Evolutionary conservation across 2,888 invertebrate genomes (phyloP).

Genomic region (Leucophora obtusa): DNA sequence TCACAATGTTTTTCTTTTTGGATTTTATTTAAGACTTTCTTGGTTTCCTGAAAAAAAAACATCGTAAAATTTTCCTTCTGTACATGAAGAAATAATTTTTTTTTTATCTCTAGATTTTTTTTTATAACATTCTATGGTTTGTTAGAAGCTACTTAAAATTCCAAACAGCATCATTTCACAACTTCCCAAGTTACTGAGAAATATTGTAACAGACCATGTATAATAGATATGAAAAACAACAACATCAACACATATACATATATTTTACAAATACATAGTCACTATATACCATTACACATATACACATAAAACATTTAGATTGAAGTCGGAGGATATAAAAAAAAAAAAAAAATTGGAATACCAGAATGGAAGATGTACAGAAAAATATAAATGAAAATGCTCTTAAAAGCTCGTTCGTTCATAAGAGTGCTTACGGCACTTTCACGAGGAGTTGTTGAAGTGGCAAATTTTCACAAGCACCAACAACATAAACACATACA

Average conservation of each 20-base stretch:
- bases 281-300: slow-evolving; percentile 27
- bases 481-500: slow-evolving; percentile 63
- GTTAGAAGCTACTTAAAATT: slow-evolving; percentile 74
- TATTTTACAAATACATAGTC: slow-evolving; percentile 62
- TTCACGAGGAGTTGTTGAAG: slow-evolving; percentile 78
- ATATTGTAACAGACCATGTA: slow-evolving; percentile 64
- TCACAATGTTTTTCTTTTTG: background rate
- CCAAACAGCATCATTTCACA: slow-evolving; percentile 77
- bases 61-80: background rate
- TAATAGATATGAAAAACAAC: slow-evolving; percentile 40
- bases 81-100: slow-evolving; percentile 31
- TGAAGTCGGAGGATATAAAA: slow-evolving; percentile 53
- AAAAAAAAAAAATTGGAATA: slow-evolving; percentile 25
- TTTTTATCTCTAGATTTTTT: background rate
- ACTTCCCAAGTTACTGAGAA: slow-evolving; percentile 74
- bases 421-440: slow-evolving; percentile 77
- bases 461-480: slow-evolving; percentile 78
- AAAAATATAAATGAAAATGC: slow-evolving; percentile 78
- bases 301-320: slow-evolving; percentile 56
- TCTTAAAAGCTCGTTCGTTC: slow-evolving; percentile 77
- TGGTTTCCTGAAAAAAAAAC: slow-evolving; percentile 5
- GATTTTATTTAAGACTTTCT: slow-evolving; percentile 18
- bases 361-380: slow-evolving; percentile 67
- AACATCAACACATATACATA: background rate
- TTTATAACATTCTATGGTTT: slow-evolving; percentile 42